Evolutionary conservation across 53 echinoderm and acorn worm genomes (phyloP), one percentile per base, ranked within the genome.

Genomic region (Holothuria scabra): DNA sequence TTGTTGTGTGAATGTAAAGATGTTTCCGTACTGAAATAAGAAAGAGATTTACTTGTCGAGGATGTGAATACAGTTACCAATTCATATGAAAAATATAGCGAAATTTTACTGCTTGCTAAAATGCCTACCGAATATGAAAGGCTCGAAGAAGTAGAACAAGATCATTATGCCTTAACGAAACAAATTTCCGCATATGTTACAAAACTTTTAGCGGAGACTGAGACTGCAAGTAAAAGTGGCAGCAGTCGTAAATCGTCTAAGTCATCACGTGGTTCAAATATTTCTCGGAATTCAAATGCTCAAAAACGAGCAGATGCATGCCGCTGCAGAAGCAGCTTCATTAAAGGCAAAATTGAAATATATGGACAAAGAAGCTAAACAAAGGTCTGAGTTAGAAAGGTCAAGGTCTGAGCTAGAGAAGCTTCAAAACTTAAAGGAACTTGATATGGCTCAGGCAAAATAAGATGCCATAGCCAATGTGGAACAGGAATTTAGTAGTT

Each of bases 391-490:
- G n/a, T n/a, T n/a, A n/a, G n/a, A n/a, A n/a, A n/a, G n/a, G n/a
- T n/a, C n/a, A n/a, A n/a, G n/a, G n/a, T 23, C 67, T 29, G 67
- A 67, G 28, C 29, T 67, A 32, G 67, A 67, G 14, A 67, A 31
- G 14, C 67, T 67, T 29, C 67, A 67, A 67, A 67, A 31, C 28
- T 19, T 29, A 31, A 67, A 32, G 33, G 67, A 67, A 32, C 28
- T 67, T 28, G 67, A 67, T 32, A 67, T 67, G 67, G 67, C 67
- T 67, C 28, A 67, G 29, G 67, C 67, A 18, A 67, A 67, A 29
- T 23, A 30, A 26, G 67, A 67, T 23, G 67, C 33, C 19, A 29
- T 67, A 19, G 25, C 19, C 29, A 26, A 67, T 31, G 67, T 67
- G 29, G 67, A 67, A 29, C 28, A 31, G 29, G 67, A 67, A 31